Evolutionary conservation across 2,888 invertebrate species (phyloP), one percentile per base, ranked within the genome.

Genomic region (Cephonodes hylas): DNA sequence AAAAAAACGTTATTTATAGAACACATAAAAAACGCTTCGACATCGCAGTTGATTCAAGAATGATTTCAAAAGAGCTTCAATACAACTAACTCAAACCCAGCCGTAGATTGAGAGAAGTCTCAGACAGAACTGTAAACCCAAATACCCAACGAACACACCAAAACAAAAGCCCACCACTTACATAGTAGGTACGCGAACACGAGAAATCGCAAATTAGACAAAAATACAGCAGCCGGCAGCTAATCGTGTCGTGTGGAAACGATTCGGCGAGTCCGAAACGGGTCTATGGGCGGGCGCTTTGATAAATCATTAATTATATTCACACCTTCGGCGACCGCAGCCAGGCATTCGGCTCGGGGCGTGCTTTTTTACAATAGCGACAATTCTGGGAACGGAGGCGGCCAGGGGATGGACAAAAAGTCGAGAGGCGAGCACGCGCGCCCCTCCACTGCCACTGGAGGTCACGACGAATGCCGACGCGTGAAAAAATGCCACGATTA

Each of bases 301-400:
- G 89, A 89, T 86, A 81, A 73, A 80, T 83, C 86, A 90, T 91
- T 87, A 88, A 90, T 91, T 91, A 89, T 83, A 88, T 91, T 91
- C 89, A 91, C 91, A 91, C 91, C 91, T 91, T 79, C 71, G 83
- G 74, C 76, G 80, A 79, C 80, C 79, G 76, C 79, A 70, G 68
- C 75, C 69, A 76, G 72, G 68, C 69, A 76, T 74, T 74, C 70
- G 71, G 74, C 71, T 71, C 68, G 70, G 72, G 66, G 66, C 62
- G 66, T 70, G 70, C 71, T 76, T 85, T 83, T 81, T 73, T 73
- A 66, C 64, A 69, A 75, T 74, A 72, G 79, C 78, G 85, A 84
- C 86, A 83, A 73, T 91, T 91, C 90, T 84, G 68, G 74, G 90
- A 90, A 91, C 78, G 74, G 79, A 75, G 82, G 81, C 81, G 83